Evolutionary conservation across 1,140 invertebrate genomes (phyloP), one percentile per base, ranked within the genome.

Genomic region (Pygmarrhopalites habei): DNA sequence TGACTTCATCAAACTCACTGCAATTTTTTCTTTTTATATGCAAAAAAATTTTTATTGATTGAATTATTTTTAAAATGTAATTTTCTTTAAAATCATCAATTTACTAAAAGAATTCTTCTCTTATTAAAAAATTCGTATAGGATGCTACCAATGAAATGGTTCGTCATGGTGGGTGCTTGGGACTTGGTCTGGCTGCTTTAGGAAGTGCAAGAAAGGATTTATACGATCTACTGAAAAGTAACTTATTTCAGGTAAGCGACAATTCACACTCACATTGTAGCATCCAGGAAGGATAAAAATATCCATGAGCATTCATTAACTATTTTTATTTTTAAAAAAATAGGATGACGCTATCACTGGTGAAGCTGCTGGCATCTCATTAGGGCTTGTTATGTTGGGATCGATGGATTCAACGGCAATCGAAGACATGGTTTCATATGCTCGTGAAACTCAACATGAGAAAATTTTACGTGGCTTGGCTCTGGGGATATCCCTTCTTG

Each of bases 281-380:
- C n/a, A n/a, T n/a, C n/a, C n/a, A n/a, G n/a, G n/a, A n/a, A n/a
- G n/a, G n/a, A n/a, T n/a, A n/a, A n/a, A n/a, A n/a, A n/a, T n/a
- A n/a, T n/a, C n/a, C n/a, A n/a, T n/a, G n/a, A n/a, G n/a, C n/a
- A n/a, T n/a, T n/a, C n/a, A n/a, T n/a, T n/a, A n/a, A n/a, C n/a
- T n/a, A n/a, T n/a, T n/a, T n/a, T n/a, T n/a, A n/a, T n/a, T n/a
- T n/a, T n/a, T n/a, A n/a, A n/a, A n/a, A n/a, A n/a, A n/a, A 74
- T 93, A 98, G 82, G 95, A 99, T 78, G 96, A 99, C 79, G 97
- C 97, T 4, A 92, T 98, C 0, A 95, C 93, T 41, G 95, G 93
- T 28, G 97, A 99, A 81, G 95, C 95, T 25, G 95, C 96, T 64
- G 95, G 93, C 61, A 88, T 97, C 49, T 90, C 92, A 3, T 98